Conservation (phyloP, 2,888 invertebrate genomes). For the Augiades crinisus region DNA sequence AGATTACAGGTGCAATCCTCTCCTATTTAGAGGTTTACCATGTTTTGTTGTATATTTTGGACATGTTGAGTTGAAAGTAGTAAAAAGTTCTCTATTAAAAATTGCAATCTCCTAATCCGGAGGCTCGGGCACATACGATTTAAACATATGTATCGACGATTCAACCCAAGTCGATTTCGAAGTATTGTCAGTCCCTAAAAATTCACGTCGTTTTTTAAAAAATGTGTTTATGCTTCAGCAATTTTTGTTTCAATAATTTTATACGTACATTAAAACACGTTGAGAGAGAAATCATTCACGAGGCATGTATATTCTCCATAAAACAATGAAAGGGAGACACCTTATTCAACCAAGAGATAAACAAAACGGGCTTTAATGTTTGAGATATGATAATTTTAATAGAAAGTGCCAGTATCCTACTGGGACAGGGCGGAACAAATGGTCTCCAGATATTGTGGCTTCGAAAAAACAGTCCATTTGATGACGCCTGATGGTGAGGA, state of each 20-base stretch:
- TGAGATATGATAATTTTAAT: constrained; percentile 72
- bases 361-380: constrained; percentile 33
- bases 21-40: constrained; percentile 44
- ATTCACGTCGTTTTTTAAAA: too few relatives aligned
- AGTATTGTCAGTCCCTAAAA: too few relatives aligned
- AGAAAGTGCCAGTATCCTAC: constrained; percentile 73
- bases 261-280: not conserved
- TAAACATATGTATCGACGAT: too few relatives aligned
- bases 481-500: constrained; percentile 13
- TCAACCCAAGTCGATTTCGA: too few relatives aligned
- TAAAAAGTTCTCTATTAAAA: too few relatives aligned
- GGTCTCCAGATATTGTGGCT: constrained; percentile 36
- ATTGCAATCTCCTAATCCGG: too few relatives aligned
- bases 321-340: constrained; percentile 27
- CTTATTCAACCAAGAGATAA: constrained; percentile 32
- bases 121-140: too few relatives aligned
- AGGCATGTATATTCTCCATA: too few relatives aligned
- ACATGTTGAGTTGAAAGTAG: too few relatives aligned
- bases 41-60: constrained; percentile 21
- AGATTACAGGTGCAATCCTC: constrained; percentile 65
- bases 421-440: constrained; percentile 75
- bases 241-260: too few relatives aligned
- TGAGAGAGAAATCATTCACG: not conserved
- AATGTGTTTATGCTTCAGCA: too few relatives aligned
- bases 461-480: constrained; percentile 9